These are phyloP conservation scores for Sternotherus odoratus DNA, from an alignment of 2,797 vertebrate genomes.

Conservation along the genomic window DNA sequence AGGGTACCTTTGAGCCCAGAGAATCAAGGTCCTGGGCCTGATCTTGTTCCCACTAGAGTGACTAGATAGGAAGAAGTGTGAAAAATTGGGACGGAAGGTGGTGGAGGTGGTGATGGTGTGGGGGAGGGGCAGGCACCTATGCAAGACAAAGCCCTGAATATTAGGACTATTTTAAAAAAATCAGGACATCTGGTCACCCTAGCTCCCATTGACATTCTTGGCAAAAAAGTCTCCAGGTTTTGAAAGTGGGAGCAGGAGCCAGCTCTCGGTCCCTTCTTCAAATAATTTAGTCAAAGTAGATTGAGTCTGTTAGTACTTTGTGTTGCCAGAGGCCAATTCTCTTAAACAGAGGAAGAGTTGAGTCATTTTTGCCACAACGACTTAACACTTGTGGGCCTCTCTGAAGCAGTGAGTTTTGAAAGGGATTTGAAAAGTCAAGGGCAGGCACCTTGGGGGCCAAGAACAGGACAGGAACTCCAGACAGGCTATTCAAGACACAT, in stretches of 20 bases:
- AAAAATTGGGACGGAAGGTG: no score
- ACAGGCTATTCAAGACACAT: not conserved
- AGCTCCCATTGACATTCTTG: not conserved
- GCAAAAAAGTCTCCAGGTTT: not conserved
- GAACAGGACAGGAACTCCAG: not conserved
- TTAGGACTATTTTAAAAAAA: no score
- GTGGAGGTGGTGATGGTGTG: no score
- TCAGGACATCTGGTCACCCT: no score
- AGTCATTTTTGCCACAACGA: not conserved
- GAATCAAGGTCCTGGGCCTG: fast-evolving
- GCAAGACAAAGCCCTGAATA: no score
- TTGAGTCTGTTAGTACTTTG: no score
- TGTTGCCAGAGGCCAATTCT: not conserved
- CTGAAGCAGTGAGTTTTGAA: not conserved
- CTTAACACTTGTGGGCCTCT: not conserved
- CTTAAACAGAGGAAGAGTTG: not conserved
- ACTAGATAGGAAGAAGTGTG: no score
- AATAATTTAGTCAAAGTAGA: not conserved
- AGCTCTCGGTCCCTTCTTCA: not conserved
- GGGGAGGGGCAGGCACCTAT: no score
- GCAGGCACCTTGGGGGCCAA: not conserved
- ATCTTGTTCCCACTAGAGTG: not conserved
- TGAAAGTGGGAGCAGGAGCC: conserved; percentile 1
- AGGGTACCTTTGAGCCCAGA: not conserved
- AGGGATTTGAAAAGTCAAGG: not conserved